phyloP scores from a whole-genome alignment of 2,888 invertebrate genomes.

The Dicroscelio sp. region DNA sequence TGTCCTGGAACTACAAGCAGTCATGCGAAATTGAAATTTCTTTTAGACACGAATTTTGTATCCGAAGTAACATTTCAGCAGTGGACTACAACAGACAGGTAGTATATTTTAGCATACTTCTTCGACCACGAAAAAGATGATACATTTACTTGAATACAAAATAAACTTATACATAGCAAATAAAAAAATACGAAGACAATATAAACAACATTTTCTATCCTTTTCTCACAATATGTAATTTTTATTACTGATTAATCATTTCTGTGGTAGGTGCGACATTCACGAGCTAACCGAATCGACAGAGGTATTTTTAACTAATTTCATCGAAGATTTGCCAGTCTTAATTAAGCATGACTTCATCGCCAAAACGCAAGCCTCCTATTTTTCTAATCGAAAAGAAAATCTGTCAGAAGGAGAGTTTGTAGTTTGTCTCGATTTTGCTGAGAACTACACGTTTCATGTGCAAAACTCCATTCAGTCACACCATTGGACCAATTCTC shows the following conservation, averaged over 20 bases:
- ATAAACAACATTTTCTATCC: not conserved
- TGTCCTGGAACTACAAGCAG: not conserved
- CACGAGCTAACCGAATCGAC: constrained; percentile 5
- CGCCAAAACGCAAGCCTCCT: constrained; percentile 5
- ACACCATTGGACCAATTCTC: constrained; percentile 3
- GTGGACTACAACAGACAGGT: constrained; percentile 20
- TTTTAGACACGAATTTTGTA: not conserved
- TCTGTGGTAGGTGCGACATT: not conserved
- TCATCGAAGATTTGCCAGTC: not conserved
- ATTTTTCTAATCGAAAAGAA: too few species aligned
- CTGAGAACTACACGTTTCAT: not conserved
- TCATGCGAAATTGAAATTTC: not conserved
- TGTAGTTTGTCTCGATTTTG: not conserved
- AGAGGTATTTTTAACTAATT: constrained; percentile 29
- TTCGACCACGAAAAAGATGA: not conserved
- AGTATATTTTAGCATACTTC: not conserved
- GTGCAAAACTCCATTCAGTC: not conserved
- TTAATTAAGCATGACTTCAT: constrained; percentile 34
- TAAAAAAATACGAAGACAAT: too few species aligned
- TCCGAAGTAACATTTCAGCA: constrained; percentile 9
- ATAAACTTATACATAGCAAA: too few species aligned
- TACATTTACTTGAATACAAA: not conserved
- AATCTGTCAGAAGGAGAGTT: too few species aligned
- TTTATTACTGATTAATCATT: not conserved
- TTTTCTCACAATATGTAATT: not conserved